Evolutionary conservation across 1,140 invertebrate genomes (phyloP).

Genomic region (Caenorhabditis briggsae): DNA sequence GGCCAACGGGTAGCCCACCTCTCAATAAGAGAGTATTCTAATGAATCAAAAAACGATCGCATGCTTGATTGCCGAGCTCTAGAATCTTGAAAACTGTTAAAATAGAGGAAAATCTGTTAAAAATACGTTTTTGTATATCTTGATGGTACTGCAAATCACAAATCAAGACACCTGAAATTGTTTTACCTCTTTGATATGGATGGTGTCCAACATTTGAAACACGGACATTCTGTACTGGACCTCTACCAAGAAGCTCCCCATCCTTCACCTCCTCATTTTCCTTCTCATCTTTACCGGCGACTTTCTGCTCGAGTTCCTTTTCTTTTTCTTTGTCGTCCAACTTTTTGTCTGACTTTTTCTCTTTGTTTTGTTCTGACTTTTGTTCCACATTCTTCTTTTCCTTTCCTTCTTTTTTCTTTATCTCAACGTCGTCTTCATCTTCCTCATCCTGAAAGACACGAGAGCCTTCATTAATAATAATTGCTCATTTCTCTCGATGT

Average conservation of each 20-base stretch:
- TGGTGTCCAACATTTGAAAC: slow-evolving; percentile 36
- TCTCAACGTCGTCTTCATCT: slow-evolving; percentile 46
- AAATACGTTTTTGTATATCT: no score
- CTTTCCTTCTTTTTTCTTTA: slow-evolving; percentile 52
- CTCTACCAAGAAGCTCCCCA: slow-evolving; percentile 72
- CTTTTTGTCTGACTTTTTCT: slow-evolving; percentile 34
- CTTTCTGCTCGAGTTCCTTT: not conserved
- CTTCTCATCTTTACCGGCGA: not conserved
- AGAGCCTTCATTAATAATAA: slow-evolving; percentile 46
- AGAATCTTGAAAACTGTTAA: no score
- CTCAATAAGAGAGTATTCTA: no score
- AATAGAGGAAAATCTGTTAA: no score
- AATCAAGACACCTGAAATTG: no score
- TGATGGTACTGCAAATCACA: no score
- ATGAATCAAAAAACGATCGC: no score
- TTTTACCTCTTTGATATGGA: slow-evolving; percentile 60
- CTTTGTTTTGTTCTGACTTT: slow-evolving; percentile 20
- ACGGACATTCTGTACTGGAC: slow-evolving; percentile 71
- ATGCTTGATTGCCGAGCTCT: no score
- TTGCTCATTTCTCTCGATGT: not conserved
- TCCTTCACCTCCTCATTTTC: slow-evolving; percentile 61
- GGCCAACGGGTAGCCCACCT: no score
- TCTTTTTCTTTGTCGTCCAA: slow-evolving; percentile 51
- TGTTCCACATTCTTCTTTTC: slow-evolving; percentile 43
- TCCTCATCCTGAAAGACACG: slow-evolving; percentile 52